phyloP scores from a whole-genome alignment of 2,888 invertebrate genomes.

The Hyles lineata region DNA sequence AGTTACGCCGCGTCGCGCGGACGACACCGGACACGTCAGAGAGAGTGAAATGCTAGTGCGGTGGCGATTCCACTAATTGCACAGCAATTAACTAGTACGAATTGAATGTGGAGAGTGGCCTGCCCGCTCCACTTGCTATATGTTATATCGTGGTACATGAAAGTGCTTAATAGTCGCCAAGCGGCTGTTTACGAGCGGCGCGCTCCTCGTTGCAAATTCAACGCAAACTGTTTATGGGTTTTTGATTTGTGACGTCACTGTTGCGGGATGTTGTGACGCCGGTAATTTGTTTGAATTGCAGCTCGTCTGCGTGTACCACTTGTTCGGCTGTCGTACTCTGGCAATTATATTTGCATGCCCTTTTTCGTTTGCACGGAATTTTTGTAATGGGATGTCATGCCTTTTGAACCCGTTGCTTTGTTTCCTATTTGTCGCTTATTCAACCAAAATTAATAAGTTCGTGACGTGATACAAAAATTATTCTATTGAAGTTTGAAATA shows the following conservation, averaged over 20 bases:
- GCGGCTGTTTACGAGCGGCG: slow-evolving; percentile 66
- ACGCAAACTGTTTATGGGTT: neutral
- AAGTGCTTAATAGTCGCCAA: slow-evolving; percentile 70
- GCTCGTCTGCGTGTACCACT: neutral
- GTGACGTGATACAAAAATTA: too few relatives aligned
- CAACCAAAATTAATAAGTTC: too few relatives aligned
- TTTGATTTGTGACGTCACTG: slow-evolving; percentile 18
- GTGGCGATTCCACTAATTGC: slow-evolving; percentile 71
- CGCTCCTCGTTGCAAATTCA: slow-evolving; percentile 33
- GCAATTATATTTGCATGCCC: neutral
- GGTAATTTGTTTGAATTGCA: neutral
- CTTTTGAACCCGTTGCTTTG: too few relatives aligned
- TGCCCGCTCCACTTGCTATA: slow-evolving; percentile 82
- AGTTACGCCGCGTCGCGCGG: slow-evolving; percentile 32
- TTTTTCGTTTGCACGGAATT: slow-evolving; percentile 1
- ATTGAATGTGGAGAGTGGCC: slow-evolving; percentile 80
- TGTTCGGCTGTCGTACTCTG: neutral
- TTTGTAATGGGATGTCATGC: neutral
- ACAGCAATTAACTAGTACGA: slow-evolving; percentile 76
- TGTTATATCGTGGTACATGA: slow-evolving; percentile 77
- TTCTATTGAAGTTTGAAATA: too few relatives aligned
- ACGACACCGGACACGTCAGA: slow-evolving; percentile 44
- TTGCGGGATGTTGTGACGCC: neutral
- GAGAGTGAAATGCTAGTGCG: slow-evolving; percentile 72
- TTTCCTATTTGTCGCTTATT: too few relatives aligned